Conservation (phyloP, 2,113 vertebrate species). For the Microcebus murinus region DNA sequence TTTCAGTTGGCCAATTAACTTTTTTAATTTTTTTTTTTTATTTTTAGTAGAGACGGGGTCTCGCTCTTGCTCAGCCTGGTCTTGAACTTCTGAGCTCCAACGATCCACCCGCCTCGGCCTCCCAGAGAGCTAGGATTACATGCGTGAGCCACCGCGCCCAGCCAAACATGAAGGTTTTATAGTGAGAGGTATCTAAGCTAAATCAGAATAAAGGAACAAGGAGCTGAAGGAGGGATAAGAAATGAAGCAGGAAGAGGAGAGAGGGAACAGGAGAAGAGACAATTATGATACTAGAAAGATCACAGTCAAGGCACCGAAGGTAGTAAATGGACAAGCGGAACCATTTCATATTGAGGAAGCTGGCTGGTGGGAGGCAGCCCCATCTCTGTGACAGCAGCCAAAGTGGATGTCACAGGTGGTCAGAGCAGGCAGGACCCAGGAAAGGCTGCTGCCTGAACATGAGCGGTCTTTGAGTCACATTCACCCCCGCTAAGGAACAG, state of each 20-base stretch:
- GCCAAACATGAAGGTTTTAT: not conserved
- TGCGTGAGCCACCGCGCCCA: too few species aligned
- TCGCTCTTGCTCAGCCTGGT: too few species aligned
- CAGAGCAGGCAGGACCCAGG: fast-evolving
- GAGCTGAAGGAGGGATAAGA: not conserved
- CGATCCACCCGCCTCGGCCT: too few species aligned
- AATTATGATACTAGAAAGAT: not conserved
- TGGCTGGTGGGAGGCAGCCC: not conserved
- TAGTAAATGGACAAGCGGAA: not conserved
- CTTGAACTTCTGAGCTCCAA: too few species aligned
- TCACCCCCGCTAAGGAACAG: not conserved
- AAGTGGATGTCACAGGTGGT: not conserved
- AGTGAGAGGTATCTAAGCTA: not conserved
- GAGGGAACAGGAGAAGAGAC: not conserved
- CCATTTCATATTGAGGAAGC: not conserved
- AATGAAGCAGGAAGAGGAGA: not conserved
- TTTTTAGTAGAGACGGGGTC: too few species aligned
- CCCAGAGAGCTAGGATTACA: too few species aligned
- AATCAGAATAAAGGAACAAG: not conserved
- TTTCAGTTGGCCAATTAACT: too few species aligned
- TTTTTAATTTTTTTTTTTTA: too few species aligned
- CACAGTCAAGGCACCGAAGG: not conserved
- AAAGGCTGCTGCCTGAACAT: not conserved
- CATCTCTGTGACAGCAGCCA: too few species aligned
- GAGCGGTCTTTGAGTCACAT: not conserved